Evolutionary conservation across 1,140 invertebrate genomes (phyloP).

Genomic region (Amphibalanus amphitrite): DNA sequence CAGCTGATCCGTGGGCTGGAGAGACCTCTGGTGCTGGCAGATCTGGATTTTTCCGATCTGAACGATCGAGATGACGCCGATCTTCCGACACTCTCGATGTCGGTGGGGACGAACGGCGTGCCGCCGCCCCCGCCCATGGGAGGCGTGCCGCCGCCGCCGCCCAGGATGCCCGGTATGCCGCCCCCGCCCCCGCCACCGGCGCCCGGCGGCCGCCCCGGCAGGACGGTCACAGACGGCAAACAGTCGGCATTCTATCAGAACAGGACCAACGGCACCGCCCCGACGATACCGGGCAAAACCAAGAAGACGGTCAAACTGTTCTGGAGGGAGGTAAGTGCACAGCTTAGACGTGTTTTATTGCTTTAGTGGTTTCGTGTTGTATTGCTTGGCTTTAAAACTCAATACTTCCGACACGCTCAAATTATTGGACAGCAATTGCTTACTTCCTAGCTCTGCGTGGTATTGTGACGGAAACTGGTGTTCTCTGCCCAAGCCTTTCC

Average conservation of each 20-base stretch:
- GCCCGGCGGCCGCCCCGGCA: slow-evolving; percentile 37
- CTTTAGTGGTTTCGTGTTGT: too few relatives aligned
- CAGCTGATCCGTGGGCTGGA: slow-evolving; percentile 61
- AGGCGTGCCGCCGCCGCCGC: slow-evolving; percentile 13
- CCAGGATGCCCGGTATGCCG: slow-evolving; percentile 9
- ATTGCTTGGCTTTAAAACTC: too few relatives aligned
- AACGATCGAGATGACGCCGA: slow-evolving; percentile 43
- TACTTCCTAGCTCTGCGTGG: too few relatives aligned
- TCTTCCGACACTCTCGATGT: slow-evolving; percentile 12
- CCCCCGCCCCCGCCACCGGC: slow-evolving; percentile 23
- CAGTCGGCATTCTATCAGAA: background rate
- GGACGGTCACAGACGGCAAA: background rate
- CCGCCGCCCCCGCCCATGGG: slow-evolving; percentile 20
- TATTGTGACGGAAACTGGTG: too few relatives aligned
- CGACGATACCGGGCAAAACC: background rate
- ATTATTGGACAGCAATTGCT: too few relatives aligned
- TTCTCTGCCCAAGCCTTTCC: too few relatives aligned
- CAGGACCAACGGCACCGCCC: background rate
- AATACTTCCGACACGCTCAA: too few relatives aligned
- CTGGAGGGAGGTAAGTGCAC: slow-evolving; percentile 62
- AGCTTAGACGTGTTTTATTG: too few relatives aligned
- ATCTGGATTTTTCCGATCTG: slow-evolving; percentile 90
- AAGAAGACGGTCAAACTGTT: slow-evolving; percentile 95
- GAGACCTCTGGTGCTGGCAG: slow-evolving; percentile 72
- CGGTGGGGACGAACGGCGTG: slow-evolving; percentile 15